phyloP scores from a whole-genome alignment of 2,797 vertebrate species.

The Poecile montanus region DNA sequence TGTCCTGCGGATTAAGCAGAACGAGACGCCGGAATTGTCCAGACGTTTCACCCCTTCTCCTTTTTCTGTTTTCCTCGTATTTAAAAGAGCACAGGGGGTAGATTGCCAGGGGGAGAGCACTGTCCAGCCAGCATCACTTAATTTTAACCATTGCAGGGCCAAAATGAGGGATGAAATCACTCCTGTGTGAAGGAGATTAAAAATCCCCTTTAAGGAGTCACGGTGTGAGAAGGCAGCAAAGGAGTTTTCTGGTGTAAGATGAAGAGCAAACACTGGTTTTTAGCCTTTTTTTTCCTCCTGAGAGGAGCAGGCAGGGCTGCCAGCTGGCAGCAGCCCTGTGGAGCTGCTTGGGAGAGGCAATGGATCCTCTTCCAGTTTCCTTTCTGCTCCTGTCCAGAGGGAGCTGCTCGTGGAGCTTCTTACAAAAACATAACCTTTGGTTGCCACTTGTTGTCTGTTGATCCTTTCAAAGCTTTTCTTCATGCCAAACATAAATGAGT shows the following conservation, averaged over 20 bases:
- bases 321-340: constrained; percentile 5
- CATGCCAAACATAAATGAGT: not conserved
- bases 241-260: not conserved
- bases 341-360: not conserved
- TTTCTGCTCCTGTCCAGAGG: constrained; percentile 19
- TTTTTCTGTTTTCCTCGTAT: not conserved
- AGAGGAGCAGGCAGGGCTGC: not conserved
- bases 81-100: not conserved
- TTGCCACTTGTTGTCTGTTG: not conserved
- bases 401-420: not conserved
- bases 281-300: not conserved
- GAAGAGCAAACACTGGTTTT: not conserved
- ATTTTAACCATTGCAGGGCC: not conserved
- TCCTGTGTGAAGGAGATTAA: not conserved
- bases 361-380: constrained; percentile 10
- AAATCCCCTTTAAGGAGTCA: not conserved
- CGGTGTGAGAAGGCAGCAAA: not conserved
- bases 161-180: not conserved
- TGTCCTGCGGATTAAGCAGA: not conserved
- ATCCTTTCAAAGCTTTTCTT: not conserved
- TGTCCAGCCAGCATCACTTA: not conserved
- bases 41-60: not conserved
- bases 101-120: not conserved
- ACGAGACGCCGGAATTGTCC: not conserved
- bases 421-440: not conserved